Evolutionary conservation across 2,888 invertebrate species (phyloP).

Genomic region (Papilio demoleus): DNA sequence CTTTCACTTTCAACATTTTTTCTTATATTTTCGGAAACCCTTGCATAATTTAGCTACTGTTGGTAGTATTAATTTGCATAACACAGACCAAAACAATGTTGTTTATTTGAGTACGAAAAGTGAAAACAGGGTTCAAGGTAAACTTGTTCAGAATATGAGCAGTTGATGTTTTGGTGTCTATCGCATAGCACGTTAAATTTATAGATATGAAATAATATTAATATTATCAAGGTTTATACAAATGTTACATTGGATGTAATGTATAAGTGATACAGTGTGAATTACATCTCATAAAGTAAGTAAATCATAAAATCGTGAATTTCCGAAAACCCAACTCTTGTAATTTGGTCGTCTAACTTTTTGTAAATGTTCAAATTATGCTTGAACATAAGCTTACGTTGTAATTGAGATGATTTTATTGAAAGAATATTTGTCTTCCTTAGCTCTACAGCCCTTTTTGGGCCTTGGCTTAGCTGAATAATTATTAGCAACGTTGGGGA

Average conservation of each 20-base stretch:
- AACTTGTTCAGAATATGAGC: conserved; percentile 55
- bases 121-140: conserved; percentile 78
- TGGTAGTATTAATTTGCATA: conserved; percentile 75
- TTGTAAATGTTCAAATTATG: neutral
- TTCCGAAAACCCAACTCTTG: neutral
- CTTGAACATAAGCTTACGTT: neutral
- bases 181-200: conserved; percentile 64
- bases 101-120: conserved; percentile 78
- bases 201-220: neutral
- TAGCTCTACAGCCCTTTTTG: too few species aligned
- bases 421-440: neutral
- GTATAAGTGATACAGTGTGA: conserved; percentile 1
- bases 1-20: conserved; percentile 79
- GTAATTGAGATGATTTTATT: neutral
- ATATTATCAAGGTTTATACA: neutral
- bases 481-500: too few species aligned
- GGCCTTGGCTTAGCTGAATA: too few species aligned
- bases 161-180: conserved; percentile 72
- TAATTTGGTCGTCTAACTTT: neutral
- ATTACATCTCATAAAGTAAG: neutral
- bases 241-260: too few species aligned
- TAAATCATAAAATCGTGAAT: neutral
- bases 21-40: conserved; percentile 72
- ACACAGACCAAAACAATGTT: conserved; percentile 70
- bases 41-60: conserved; percentile 76